phyloP scores from a whole-genome alignment of 2,888 invertebrate species.

The Sicus ferrugineus region DNA sequence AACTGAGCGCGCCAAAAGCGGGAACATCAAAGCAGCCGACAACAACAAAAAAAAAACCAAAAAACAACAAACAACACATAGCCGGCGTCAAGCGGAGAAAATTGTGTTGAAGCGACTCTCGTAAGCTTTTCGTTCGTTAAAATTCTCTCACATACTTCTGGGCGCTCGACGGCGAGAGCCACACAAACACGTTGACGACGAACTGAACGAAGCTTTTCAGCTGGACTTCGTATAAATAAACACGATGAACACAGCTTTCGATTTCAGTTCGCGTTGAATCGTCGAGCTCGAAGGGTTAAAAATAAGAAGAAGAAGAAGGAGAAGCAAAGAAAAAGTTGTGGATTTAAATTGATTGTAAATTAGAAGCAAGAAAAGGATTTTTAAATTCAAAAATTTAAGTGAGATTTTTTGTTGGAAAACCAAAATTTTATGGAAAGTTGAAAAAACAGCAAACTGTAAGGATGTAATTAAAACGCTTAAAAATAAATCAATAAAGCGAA shows the following conservation, averaged over 20 bases:
- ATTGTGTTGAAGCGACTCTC: too few species aligned
- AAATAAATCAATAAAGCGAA: neutral
- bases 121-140: too few species aligned
- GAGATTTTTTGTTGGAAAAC: too few species aligned
- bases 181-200: constrained; percentile 4
- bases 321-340: neutral
- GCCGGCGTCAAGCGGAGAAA: too few species aligned
- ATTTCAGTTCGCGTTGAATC: constrained; percentile 41
- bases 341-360: neutral
- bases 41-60: neutral
- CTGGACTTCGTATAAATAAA: constrained; percentile 37
- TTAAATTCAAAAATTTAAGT: too few species aligned
- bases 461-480: neutral
- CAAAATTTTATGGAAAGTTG: too few species aligned
- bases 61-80: constrained; percentile 11
- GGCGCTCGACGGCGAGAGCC: too few species aligned
- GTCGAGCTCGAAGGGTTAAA: constrained; percentile 36
- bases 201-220: neutral
- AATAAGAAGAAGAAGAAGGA: neutral
- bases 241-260: constrained; percentile 39
- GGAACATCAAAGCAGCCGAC: neutral
- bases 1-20: constrained; percentile 1
- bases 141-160: too few species aligned
- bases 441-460: too few species aligned
- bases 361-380: constrained; percentile 8